Evolutionary conservation across 2,113 vertebrate species (phyloP), one percentile per base, ranked within the genome.

Genomic region (Corydoras maculifer): DNA sequence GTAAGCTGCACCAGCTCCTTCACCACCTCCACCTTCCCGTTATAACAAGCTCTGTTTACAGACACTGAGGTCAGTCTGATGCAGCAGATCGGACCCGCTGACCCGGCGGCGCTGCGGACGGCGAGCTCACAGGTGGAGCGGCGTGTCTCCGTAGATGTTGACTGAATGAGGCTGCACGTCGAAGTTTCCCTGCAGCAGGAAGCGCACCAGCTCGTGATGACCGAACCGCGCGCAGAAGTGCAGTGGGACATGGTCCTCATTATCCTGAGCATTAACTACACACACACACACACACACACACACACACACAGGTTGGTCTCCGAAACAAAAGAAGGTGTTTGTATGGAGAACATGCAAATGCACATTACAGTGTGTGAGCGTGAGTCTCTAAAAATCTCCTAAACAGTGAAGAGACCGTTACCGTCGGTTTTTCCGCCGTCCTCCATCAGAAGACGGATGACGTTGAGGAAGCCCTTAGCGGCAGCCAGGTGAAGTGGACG

Each of bases 101-200:
- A 43, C 35, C 4, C 7, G 7, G 7, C 7, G 35, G 35, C 7
- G 4, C 4, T 43, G 7, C 35, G 9, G 51, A 14, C 43, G 49
- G 6, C 60, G 59, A 48, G 88, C 88, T 95, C 87, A 98, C 96
- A 98, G 76, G 76, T 97, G 96, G 0, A 96, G 79, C 0, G 94
- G 90, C 0, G 94, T 98, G 75, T 98, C 96, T 6, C 94, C 94
- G 0, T 97, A 99, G 86, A 98, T 97, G 58, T 97, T 98, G 79
- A 93, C 91, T 53, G 91, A 91, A 11, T 98, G 94, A 2, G 94
- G 90, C 74, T 95, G 94, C 9, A 86, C 87, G 1, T 92, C 90
- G 0, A 86, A 88, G 78, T 87, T 88, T 68, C 91, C 91, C 81
- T 94, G 91, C 50, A 98, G 88, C 2, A 98, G 79, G 80, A 90